Percentiles rank a stretch among this genome's conserved stretches.
phyloP scores from a whole-genome alignment of 2,888 invertebrate genomes.

The Ptychoptera contaminata region DNA sequence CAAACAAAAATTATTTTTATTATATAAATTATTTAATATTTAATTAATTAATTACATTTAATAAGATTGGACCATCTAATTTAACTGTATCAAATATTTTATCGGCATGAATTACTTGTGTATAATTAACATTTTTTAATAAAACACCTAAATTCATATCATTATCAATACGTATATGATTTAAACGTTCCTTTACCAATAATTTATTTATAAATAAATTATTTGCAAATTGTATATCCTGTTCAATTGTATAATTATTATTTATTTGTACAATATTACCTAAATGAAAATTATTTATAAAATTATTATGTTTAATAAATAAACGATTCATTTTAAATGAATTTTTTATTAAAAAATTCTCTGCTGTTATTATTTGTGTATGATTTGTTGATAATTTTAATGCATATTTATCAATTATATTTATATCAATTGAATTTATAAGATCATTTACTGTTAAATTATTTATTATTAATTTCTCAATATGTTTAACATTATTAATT shows the following conservation, averaged over 20 bases:
- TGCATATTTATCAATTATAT: slow-evolving; percentile 29
- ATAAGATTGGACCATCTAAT: slow-evolving; percentile 29
- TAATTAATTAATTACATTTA: not conserved
- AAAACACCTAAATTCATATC: slow-evolving; percentile 32
- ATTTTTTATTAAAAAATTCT: slow-evolving; percentile 10
- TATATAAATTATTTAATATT: not conserved
- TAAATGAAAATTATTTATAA: slow-evolving; percentile 17
- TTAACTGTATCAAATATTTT: slow-evolving; percentile 32
- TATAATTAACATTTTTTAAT: slow-evolving; percentile 23
- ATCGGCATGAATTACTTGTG: slow-evolving; percentile 30
- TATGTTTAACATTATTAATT: too few species aligned
- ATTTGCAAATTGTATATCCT: slow-evolving; percentile 30
- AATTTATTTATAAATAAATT: slow-evolving; percentile 28
- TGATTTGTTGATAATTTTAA: slow-evolving; percentile 35
- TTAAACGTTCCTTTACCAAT: slow-evolving; percentile 28
- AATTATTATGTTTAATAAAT: too few species aligned
- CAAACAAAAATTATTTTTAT: not conserved
- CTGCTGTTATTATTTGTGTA: slow-evolving; percentile 21
- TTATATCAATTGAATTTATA: slow-evolving; percentile 34
- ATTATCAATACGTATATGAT: slow-evolving; percentile 30
- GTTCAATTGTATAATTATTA: slow-evolving; percentile 29
- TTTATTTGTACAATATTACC: slow-evolving; percentile 26
- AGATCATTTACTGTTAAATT: slow-evolving; percentile 30
- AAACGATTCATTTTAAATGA: too few species aligned
- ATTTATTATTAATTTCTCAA: slow-evolving; percentile 17